phyloP scores from a whole-genome alignment of 2,888 invertebrate genomes.

The Eupithecia subfuscata region DNA sequence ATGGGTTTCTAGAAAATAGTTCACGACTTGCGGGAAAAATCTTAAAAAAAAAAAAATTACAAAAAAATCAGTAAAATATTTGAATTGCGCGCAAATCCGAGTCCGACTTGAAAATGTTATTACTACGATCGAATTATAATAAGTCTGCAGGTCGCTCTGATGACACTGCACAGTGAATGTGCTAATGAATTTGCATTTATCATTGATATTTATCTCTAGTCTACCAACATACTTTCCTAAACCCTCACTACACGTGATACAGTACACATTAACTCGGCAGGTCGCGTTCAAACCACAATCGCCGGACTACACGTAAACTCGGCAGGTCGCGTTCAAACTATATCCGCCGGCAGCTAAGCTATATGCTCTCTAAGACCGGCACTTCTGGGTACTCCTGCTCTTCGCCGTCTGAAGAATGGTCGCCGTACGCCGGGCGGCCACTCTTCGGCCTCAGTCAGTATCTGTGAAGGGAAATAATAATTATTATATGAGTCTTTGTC shows the following conservation, averaged over 20 bases:
- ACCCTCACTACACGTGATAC: background rate
- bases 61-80: background rate
- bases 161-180: background rate
- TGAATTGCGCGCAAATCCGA: background rate
- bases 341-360: background rate
- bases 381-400: constrained; percentile 41
- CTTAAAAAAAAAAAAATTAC: too few species aligned
- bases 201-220: background rate
- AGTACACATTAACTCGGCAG: background rate
- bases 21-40: background rate
- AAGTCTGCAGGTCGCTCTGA: background rate
- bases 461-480: constrained; percentile 47
- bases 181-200: background rate
- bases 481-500: too few species aligned
- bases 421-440: constrained; percentile 69
- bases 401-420: constrained; percentile 78
- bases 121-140: background rate
- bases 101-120: background rate
- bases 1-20: background rate
- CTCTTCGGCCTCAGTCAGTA: constrained; percentile 81
- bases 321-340: background rate
- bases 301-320: background rate
- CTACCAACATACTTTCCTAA: background rate
- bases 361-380: constrained; percentile 34
- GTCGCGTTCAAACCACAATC: background rate